Evolutionary conservation across 2,888 invertebrate species (phyloP).

Genomic region (Resseliella maxima): DNA sequence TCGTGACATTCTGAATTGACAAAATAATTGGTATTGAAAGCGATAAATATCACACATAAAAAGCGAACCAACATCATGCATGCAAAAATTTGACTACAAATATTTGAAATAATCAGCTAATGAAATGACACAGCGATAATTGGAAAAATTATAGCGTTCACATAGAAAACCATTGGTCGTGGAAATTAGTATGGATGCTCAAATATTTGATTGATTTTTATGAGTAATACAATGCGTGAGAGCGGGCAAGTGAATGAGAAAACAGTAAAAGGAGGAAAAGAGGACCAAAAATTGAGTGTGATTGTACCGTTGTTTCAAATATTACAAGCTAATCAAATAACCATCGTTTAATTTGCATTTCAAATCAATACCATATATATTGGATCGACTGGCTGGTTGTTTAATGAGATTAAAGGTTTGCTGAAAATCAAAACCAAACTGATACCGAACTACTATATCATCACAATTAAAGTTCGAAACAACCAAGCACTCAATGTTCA

Average conservation of each 20-base stretch:
- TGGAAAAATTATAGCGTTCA: not conserved
- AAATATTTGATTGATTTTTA: slow-evolving; percentile 48
- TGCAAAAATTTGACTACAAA: not conserved
- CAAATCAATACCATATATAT: not conserved
- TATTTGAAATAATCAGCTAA: slow-evolving; percentile 14
- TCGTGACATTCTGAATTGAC: not conserved
- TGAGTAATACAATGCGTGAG: not conserved
- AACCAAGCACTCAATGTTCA: not conserved
- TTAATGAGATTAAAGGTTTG: slow-evolving; percentile 33
- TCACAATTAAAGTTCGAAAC: slow-evolving; percentile 1
- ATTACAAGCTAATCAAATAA: slow-evolving; percentile 42
- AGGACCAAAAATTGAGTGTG: too few species aligned
- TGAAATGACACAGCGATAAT: slow-evolving; percentile 17
- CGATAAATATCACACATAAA: slow-evolving; percentile 1
- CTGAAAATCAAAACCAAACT: not conserved
- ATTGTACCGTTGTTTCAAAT: not conserved
- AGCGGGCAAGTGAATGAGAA: too few species aligned
- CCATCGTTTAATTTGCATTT: not conserved
- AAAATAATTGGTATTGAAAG: slow-evolving; percentile 1
- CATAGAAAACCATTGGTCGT: too few species aligned
- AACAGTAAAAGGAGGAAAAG: too few species aligned
- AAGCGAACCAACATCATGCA: not conserved
- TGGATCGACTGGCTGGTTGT: not conserved
- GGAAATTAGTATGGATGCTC: slow-evolving; percentile 19
- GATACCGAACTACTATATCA: not conserved